Conservation (phyloP, 2,113 vertebrate species). For the Scalopus aquaticus region DNA sequence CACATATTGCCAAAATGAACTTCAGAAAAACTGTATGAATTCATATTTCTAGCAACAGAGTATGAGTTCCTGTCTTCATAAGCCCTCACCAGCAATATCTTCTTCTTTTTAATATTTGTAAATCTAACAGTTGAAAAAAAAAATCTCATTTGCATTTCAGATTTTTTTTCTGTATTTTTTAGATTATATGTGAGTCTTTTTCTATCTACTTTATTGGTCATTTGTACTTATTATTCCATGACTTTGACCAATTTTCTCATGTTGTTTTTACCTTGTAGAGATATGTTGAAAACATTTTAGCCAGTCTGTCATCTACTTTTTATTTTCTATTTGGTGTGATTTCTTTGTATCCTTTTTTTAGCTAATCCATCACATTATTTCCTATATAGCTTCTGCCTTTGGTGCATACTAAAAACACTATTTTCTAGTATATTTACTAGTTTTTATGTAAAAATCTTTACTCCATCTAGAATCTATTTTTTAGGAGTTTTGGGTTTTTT, state of each 20-base stretch:
- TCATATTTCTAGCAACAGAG: background rate
- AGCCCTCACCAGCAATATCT: background rate
- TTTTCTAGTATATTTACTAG: background rate
- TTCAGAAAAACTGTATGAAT: background rate
- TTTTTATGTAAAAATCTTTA: slow-evolving; percentile 42
- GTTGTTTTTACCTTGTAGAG: background rate
- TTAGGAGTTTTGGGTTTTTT: background rate
- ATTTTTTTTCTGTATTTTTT: background rate
- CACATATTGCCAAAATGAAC: background rate
- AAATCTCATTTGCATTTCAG: background rate
- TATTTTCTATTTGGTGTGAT: background rate
- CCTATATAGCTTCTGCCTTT: slow-evolving; percentile 22
- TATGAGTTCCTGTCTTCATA: background rate
- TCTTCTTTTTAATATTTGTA: slow-evolving; percentile 13
- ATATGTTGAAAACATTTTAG: slow-evolving; percentile 15
- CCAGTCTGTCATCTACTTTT: background rate
- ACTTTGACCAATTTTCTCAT: background rate
- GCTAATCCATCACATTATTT: background rate
- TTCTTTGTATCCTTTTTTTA: background rate
- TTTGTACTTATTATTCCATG: slow-evolving; percentile 1
- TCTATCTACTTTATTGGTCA: background rate
- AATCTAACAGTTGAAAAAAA: background rate
- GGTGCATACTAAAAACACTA: background rate
- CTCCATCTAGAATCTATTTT: slow-evolving; percentile 37
- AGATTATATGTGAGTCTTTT: slow-evolving; percentile 15